Conservation (phyloP, 2,113 vertebrate species). For the Xenopus borealis region DNA sequence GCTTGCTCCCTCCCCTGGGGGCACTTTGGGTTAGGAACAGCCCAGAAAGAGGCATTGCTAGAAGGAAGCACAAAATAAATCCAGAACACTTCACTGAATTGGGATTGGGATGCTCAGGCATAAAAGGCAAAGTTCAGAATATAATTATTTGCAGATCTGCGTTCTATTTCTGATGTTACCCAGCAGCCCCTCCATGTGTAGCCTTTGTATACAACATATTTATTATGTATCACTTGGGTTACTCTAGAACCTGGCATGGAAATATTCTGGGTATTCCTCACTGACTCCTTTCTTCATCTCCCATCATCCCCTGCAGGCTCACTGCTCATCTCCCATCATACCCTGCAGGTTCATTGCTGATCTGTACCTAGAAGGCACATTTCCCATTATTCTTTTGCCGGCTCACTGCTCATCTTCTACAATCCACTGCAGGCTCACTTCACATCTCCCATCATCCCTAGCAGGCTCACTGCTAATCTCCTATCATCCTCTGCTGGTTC, state of each 20-base stretch:
- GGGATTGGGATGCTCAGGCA: background rate
- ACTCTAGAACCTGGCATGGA: background rate
- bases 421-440: no score
- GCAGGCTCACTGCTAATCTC: no score
- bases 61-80: conserved; percentile 19
- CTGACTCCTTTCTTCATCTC: no score
- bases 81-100: conserved; percentile 1
- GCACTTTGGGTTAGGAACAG: background rate
- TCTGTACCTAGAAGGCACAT: no score
- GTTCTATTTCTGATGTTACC: background rate
- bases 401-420: no score
- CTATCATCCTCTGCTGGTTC: no score
- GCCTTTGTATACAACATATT: background rate
- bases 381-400: no score
- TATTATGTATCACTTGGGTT: background rate
- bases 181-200: background rate
- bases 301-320: no score
- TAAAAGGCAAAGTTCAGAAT: background rate
- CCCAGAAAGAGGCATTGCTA: background rate
- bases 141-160: conserved; percentile 16
- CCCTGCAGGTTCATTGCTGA: no score
- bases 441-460: no score
- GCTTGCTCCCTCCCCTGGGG: background rate
- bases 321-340: no score
- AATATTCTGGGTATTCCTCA: background rate